Evolutionary conservation across 1,140 invertebrate species (phyloP), one percentile per base, ranked within the genome.

Genomic region (Colletes gigas): DNA sequence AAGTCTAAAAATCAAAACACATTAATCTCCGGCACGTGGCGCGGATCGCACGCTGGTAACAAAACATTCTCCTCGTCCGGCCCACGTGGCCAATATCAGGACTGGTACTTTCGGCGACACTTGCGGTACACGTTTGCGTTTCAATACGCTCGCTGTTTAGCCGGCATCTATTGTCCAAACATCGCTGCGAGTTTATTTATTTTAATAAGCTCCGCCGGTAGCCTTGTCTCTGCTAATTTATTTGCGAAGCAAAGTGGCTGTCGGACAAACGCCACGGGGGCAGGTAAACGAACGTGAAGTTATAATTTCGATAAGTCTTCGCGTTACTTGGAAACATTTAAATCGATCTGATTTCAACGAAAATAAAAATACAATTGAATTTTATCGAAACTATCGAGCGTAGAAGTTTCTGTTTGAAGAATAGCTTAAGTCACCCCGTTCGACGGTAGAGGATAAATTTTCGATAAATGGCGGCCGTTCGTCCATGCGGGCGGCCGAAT

Each of bases 1-100:
- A 90, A 92, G 92, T 93, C 92, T 92, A 93, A 92, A 93, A 93
- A 93, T 93, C 92, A 93, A 93, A 93, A 93, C 92, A 93, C 92
- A 93, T 93, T 93, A 93, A 93, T 93, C 92, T 91, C 85, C 54
- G 90, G 68, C 93, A 93, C 93, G 93, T 93, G 93, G 89, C 93
- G 54, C 75, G 79, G 88, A 91, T 91, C 90, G 86, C 87, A 88
- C 89, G 90, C 87, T 85, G 84, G 83, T 86, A 88, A 87, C 85
- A 90, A 90, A 89, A 90, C 87, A 82, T 70, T 65, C 57, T 85
- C 57, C 5, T 67, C 59, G 78, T 62, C 55, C 67, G 76, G 54
- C 65, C 77, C 76, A 79, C 81, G 71, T 80, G 83, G 68, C 81
- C 59, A 55, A 79, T 83, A 80, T 59, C 8, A 17, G 57, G 62